Conservation (phyloP, 2,113 vertebrate genomes). For the Mustelus asterias region DNA sequence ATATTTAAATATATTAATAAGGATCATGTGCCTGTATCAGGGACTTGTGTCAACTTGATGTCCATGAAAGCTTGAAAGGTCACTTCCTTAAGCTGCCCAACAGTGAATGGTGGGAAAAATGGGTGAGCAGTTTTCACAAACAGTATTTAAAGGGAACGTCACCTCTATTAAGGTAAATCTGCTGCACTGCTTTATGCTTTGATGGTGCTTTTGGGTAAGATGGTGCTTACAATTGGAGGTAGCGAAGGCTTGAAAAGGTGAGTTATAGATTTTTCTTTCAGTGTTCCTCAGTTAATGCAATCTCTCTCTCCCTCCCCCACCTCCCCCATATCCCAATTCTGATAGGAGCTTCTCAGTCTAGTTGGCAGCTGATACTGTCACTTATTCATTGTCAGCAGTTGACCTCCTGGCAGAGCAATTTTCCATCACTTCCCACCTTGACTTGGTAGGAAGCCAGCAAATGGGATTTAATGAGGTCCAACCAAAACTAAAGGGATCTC, state of each 20-base stretch:
- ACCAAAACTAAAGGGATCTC: background rate
- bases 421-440: background rate
- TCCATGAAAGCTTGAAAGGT: background rate
- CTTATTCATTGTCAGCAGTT: background rate
- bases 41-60: background rate
- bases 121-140: background rate
- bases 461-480: background rate
- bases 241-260: background rate
- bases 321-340: background rate
- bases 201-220: background rate
- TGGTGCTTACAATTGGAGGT: background rate
- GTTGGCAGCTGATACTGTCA: background rate
- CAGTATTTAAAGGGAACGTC: background rate
- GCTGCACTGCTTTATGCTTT: background rate
- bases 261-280: background rate
- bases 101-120: background rate
- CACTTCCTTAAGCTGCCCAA: background rate
- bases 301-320: background rate
- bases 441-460: background rate
- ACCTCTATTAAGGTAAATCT: background rate
- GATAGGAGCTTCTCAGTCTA: background rate
- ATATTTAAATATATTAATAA: background rate
- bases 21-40: background rate
- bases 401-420: background rate
- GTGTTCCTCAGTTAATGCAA: background rate